Evolutionary conservation across 2,113 vertebrate species (phyloP).

Genomic region (Siniperca chuatsi): DNA sequence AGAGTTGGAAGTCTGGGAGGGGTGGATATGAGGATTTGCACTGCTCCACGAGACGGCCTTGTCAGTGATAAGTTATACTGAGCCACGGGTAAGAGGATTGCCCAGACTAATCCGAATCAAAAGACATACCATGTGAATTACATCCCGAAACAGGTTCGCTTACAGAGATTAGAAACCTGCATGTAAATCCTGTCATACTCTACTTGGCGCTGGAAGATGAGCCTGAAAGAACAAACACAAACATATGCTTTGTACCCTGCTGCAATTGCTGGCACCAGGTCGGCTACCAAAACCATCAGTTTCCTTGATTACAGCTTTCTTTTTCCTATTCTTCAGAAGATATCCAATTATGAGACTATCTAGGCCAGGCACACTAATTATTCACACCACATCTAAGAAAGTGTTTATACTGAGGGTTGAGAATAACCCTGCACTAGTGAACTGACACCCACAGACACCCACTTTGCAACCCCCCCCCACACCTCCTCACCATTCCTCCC

Average conservation of each 20-base stretch:
- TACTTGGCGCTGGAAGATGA: constrained; percentile 81
- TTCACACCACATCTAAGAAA: constrained; percentile 74
- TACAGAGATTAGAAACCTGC: constrained; percentile 87
- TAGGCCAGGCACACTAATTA: constrained; percentile 76
- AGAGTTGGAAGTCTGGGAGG: constrained; percentile 79
- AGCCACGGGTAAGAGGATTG: constrained; percentile 88
- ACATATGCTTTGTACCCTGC: constrained; percentile 75
- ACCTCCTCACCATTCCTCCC: constrained; percentile 35
- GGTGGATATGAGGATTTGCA: constrained; percentile 83
- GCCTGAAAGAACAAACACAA: constrained; percentile 84
- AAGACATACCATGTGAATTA: constrained; percentile 92
- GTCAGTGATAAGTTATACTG: constrained; percentile 88
- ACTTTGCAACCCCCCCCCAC: constrained; percentile 42
- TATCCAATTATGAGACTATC: constrained; percentile 67
- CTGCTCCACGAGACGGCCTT: constrained; percentile 82
- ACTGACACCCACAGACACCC: constrained; percentile 71
- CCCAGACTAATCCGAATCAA: constrained; percentile 89
- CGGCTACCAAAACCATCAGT: constrained; percentile 35
- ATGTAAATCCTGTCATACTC: constrained; percentile 87
- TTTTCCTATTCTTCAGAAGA: constrained; percentile 58
- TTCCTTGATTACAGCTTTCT: constrained; percentile 68
- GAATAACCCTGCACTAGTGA: constrained; percentile 60
- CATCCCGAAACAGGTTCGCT: constrained; percentile 90
- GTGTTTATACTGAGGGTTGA: constrained; percentile 61
- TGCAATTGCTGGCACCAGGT: constrained; percentile 65